Conservation (phyloP, 2,113 vertebrate species). For the Heliornis fulica region DNA sequence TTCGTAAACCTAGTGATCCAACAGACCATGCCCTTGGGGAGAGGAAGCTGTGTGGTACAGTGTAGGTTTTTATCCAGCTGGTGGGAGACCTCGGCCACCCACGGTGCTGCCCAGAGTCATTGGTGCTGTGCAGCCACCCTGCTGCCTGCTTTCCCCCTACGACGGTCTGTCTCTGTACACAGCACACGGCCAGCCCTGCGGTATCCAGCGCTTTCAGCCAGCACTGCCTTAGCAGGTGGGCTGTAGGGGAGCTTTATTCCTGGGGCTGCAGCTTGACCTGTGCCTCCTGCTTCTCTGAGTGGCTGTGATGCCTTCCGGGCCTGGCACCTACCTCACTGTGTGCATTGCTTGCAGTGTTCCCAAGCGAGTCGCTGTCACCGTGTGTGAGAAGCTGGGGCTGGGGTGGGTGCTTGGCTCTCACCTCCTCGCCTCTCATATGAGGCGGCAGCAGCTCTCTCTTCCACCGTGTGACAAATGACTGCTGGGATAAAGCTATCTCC, state of each 20-base stretch:
- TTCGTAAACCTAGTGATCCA: not conserved
- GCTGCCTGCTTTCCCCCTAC: not conserved
- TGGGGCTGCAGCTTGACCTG: not conserved
- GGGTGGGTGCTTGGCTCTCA: not conserved
- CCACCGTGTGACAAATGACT: not conserved
- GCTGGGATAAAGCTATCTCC: not conserved
- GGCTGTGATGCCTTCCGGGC: not conserved
- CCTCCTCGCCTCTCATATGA: not conserved
- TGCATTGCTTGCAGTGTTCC: not conserved
- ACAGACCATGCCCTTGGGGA: not conserved
- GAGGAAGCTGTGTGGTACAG: not conserved
- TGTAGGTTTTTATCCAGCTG: not conserved
- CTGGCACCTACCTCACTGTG: accelerated
- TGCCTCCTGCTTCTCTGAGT: not conserved
- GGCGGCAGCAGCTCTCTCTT: not conserved
- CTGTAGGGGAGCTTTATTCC: not conserved
- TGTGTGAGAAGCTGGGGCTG: not conserved
- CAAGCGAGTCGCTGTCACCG: accelerated
- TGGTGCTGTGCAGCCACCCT: accelerated
- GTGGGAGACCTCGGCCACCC: not conserved
- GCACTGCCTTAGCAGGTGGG: not conserved
- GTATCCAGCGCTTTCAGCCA: not conserved
- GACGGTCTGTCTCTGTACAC: not conserved
- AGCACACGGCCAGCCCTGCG: accelerated
- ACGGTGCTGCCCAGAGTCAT: not conserved